Evolutionary conservation across 37 sponge, comb jelly and placozoan species (phyloP).

Genomic region (Theonella swinhoei): DNA sequence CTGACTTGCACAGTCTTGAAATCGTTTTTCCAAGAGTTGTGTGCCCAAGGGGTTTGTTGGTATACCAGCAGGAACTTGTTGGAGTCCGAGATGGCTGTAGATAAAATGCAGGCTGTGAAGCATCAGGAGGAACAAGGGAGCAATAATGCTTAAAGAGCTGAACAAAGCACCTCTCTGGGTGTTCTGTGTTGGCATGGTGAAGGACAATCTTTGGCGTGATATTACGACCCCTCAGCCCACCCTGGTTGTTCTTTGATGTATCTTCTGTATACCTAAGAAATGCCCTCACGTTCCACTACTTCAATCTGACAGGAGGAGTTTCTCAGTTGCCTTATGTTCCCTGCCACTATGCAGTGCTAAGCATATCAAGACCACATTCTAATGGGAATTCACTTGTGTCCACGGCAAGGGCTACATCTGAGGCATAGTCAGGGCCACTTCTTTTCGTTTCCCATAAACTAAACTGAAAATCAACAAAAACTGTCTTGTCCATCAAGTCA

Average conservation of each 20-base stretch:
- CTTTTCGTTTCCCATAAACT: no score
- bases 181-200: constrained; percentile 1
- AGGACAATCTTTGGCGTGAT: constrained; percentile 6
- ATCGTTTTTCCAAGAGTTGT: background rate
- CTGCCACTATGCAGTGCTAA: constrained; percentile 32
- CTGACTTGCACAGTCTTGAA: constrained; percentile 1
- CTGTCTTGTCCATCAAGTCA: no score
- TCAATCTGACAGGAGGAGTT: constrained; percentile 9
- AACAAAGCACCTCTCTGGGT: constrained; percentile 22
- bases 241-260: constrained; percentile 42
- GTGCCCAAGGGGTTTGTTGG: background rate
- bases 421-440: no score
- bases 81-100: background rate
- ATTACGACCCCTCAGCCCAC: constrained; percentile 21
- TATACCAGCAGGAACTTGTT: background rate
- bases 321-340: constrained; percentile 27
- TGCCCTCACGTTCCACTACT: constrained; percentile 4
- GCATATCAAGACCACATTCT: no score
- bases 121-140: background rate
- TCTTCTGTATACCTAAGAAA: constrained; percentile 26
- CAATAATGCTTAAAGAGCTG: constrained; percentile 12
- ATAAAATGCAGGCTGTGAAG: background rate
- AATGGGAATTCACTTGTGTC: no score
- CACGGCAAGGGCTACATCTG: no score
- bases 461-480: no score